Percentiles rank a stretch among this genome's conserved stretches.
Conservation (phyloP, 2,797 vertebrate species). For the Gephyroberyx darwinii region DNA sequence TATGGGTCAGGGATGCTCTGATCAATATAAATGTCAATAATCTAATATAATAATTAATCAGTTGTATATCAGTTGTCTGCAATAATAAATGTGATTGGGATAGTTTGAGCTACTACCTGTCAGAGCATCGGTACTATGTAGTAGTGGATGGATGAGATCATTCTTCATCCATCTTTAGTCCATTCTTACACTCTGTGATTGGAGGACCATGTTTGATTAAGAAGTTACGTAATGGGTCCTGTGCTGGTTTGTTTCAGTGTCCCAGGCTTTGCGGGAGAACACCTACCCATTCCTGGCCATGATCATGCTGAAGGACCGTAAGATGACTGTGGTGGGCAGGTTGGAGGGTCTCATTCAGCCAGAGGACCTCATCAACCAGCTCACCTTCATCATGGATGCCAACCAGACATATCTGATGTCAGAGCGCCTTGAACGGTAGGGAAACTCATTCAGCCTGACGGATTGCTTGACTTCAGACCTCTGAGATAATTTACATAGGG, state of each 20-base stretch:
- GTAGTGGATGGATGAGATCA: not conserved
- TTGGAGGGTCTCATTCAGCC: slow-evolving; percentile 96
- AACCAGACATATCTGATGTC: slow-evolving; percentile 98
- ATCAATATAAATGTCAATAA: not conserved
- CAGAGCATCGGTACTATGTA: not conserved
- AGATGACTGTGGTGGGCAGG: slow-evolving; percentile 97
- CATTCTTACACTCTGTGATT: not conserved
- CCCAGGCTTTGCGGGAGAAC: slow-evolving; percentile 96
- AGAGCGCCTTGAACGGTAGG: slow-evolving; percentile 93
- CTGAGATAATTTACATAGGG: not conserved
- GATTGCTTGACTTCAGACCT: not conserved
- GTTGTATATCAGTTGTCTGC: too few species aligned
- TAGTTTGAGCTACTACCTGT: not conserved
- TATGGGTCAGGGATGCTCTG: not conserved
- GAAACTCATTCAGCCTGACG: not conserved
- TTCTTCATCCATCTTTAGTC: not conserved
- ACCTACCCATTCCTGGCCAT: slow-evolving; percentile 98
- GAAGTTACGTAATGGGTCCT: not conserved
- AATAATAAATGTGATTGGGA: too few species aligned
- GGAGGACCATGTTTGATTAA: not conserved
- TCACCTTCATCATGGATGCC: slow-evolving; percentile 98
- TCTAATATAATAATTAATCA: not conserved
- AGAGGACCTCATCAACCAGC: slow-evolving; percentile 95
- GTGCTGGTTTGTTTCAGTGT: slow-evolving; percentile 81
- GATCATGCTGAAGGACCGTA: slow-evolving; percentile 98